Base-by-base conservation (phyloP, 1,140 invertebrate species). In the Lepidotrigona ventralis region DNA sequence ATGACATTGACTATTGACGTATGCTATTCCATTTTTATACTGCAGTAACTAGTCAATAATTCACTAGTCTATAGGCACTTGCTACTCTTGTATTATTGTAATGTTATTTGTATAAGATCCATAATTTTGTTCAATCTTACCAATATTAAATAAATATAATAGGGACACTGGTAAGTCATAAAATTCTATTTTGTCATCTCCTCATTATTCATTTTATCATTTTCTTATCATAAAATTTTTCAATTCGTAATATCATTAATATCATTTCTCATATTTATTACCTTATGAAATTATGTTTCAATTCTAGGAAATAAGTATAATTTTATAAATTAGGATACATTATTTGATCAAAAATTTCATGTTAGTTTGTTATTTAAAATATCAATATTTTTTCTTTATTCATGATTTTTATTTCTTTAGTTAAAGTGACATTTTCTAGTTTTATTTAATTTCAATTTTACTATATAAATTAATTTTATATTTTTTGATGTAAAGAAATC, bases 61-160 rank as follows among this genome's bases (percentile, higher is more conserved):
- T n/a, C 6, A 46, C 11, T 70, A 12, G 68, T 82, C 81, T 26
- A 82, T 66, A 66, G 4, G 39, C 8, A 77, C 60, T 75, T 12
- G 56, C 17, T 46, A 39, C 23, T 33, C 4, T n/a, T 19, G 1
- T 51, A 51, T 15, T 51, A 51, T 53, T 29, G n/a, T n/a, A 6
- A 2, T 56, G 17, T 17, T 19, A 29, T 17, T 23, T 53, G 17
- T n/a, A 19, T 17, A 64, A 56, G 19, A 56, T 56, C n/a, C 12
- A 4, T 2, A 56, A n/a, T 17, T 39, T 29, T 26, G 2, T 64
- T 66, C 1, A 66, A 19, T 66, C 15, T 33, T 19, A 66, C 29
- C 29, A 29, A 1, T 19, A 66, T 11, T 9, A 29, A 19, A 2
- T 19, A 66, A 29, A 66, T 66, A 8, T 21, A 66, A 29, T 3